Evolutionary conservation across 2,113 vertebrate genomes (phyloP), one percentile per base, ranked within the genome.

Genomic region (Limnothrissa miodon): DNA sequence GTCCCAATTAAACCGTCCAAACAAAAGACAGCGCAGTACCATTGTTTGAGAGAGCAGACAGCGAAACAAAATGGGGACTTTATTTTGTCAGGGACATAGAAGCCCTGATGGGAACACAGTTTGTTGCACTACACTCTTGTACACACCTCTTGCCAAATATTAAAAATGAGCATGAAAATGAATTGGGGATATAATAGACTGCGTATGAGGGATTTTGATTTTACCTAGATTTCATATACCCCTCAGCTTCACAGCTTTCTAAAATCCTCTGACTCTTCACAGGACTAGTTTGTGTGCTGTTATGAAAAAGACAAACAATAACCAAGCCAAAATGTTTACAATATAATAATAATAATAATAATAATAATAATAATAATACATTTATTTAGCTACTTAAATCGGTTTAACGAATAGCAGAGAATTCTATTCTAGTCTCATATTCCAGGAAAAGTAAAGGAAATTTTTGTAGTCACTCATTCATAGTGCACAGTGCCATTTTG

Each of bases 1-100:
- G 62, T 25, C 53, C 83, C 78, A 70, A 82, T 86, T 85, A 81
- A 88, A 85, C 78, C 66, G 36, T 83, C 45, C 82, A 86, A 78
- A 86, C 85, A 86, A 86, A 82, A 86, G 81, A 42, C 46, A 29
- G 33, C 84, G 78, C 44, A 70, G 21, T n/a, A 36, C 48, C 83
- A 79, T 29, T 17, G 51, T 25, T 48, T 44, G 56, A 29, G 21
- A 66, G 74, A 39, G 25, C 17, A 19, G 66, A 29, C 59, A 29
- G 59, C 10, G 25, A 29, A 66, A 66, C 59, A 59, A 39, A 56
- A 51, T 39, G 0, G 6, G 7, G 23, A 81, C 9, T 44, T 59
- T 17, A n/a, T 78, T 62, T 81, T 78, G 29, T 25, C 11, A 56
- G 62, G 59, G 59, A 66, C 29, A 29, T 13, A 23, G 53, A 59